phyloP scores from a whole-genome alignment of 1,140 invertebrate genomes.

The Capitella teleta region DNA sequence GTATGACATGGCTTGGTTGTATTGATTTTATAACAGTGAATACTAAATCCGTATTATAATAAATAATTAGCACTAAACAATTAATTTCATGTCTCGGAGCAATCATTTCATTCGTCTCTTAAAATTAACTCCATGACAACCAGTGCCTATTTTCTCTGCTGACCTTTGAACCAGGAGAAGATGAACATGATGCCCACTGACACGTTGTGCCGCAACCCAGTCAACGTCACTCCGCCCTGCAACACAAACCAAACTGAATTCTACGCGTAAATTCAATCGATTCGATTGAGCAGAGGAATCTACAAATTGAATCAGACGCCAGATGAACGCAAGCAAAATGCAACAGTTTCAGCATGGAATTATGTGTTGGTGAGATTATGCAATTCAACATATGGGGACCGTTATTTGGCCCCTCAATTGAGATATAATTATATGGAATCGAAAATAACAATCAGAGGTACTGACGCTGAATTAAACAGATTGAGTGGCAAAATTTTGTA shows the following conservation, averaged over 20 bases:
- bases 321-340: too few relatives aligned
- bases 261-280: neutral
- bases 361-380: neutral
- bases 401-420: neutral
- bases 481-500: neutral
- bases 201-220: constrained; percentile 54
- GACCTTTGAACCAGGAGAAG: constrained; percentile 55
- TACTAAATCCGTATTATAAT: too few relatives aligned
- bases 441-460: neutral
- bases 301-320: too few relatives aligned
- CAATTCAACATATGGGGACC: neutral
- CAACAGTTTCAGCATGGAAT: neutral
- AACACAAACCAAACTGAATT: neutral
- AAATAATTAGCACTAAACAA: too few relatives aligned
- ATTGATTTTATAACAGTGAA: neutral
- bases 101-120: neutral
- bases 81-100: too few relatives aligned
- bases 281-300: neutral
- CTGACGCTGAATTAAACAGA: neutral
- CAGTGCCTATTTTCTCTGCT: neutral
- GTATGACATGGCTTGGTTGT: neutral
- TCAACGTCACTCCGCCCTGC: constrained; percentile 48
- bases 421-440: neutral
- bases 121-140: neutral
- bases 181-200: constrained; percentile 55